phyloP scores from a whole-genome alignment of 1,140 invertebrate genomes.

The Pachyrhynchus sulphureomaculatus region DNA sequence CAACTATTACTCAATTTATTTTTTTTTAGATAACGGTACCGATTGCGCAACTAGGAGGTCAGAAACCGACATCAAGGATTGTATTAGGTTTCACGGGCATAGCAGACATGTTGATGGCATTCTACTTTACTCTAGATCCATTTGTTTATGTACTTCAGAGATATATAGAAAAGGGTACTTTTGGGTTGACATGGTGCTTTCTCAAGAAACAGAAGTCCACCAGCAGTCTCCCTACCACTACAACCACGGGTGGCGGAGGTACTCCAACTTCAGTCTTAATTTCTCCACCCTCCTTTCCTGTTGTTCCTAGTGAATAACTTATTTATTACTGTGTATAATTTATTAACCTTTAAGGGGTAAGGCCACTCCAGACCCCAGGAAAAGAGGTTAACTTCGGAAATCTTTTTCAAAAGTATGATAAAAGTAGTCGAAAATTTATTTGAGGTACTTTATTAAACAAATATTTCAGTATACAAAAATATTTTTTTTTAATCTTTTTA shows the following conservation, averaged over 20 bases:
- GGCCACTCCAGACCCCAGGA: too few species aligned
- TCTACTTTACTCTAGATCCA: slow-evolving; percentile 81
- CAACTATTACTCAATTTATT: slow-evolving; percentile 8
- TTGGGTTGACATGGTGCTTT: slow-evolving; percentile 32
- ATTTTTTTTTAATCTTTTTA: too few species aligned
- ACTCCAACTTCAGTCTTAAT: slow-evolving; percentile 36
- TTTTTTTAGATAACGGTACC: slow-evolving; percentile 68
- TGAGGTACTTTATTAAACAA: too few species aligned
- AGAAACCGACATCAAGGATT: slow-evolving; percentile 43
- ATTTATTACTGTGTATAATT: not conserved
- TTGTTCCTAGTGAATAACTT: slow-evolving; percentile 12
- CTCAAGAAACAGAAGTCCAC: slow-evolving; percentile 25
- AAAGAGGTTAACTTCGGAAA: too few species aligned
- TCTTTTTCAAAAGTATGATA: too few species aligned
- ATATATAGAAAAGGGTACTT: slow-evolving; percentile 42
- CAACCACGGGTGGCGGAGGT: slow-evolving; percentile 24
- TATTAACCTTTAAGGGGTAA: too few species aligned
- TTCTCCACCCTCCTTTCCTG: slow-evolving; percentile 10
- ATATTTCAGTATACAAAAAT: too few species aligned
- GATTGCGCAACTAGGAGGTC: slow-evolving; percentile 57
- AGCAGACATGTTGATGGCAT: slow-evolving; percentile 74
- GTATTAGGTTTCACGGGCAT: slow-evolving; percentile 61
- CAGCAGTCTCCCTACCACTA: slow-evolving; percentile 35
- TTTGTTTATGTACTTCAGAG: slow-evolving; percentile 77
- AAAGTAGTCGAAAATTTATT: too few species aligned